Conservation (phyloP, 2,113 vertebrate genomes). For the Ciconia boyciana region DNA sequence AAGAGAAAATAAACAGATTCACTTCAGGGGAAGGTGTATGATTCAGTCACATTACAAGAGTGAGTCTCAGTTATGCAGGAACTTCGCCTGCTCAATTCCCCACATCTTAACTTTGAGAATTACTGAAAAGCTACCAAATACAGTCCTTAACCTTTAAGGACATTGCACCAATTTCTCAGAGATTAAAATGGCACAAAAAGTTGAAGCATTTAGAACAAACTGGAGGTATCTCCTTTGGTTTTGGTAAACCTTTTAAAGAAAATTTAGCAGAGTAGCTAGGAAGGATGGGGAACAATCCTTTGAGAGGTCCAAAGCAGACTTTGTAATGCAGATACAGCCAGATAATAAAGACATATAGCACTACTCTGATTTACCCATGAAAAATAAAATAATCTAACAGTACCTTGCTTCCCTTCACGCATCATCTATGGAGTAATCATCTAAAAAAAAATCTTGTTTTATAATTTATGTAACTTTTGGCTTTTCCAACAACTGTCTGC, state of each 20-base stretch:
- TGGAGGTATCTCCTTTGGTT: not conserved
- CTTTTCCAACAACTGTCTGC: not conserved
- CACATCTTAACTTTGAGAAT: not conserved
- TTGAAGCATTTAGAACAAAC: not conserved
- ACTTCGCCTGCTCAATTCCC: not conserved
- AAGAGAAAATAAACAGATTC: not conserved
- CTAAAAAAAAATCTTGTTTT: not conserved
- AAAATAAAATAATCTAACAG: not conserved
- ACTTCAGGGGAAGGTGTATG: not conserved
- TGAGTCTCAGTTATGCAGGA: not conserved
- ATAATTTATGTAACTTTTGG: not conserved
- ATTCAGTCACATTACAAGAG: not conserved
- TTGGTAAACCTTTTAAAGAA: not conserved
- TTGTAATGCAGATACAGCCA: not conserved
- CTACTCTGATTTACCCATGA: not conserved
- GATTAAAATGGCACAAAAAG: not conserved
- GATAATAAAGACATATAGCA: not conserved
- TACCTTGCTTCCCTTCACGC: not conserved
- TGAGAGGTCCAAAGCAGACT: not conserved
- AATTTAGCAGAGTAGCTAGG: not conserved
- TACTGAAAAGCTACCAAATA: not conserved
- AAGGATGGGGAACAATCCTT: not conserved
- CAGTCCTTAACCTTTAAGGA: not conserved
- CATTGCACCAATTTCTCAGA: not conserved
- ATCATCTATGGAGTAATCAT: not conserved